Percentiles rank a stretch among this genome's conserved stretches.
phyloP scores from a whole-genome alignment of 2,113 vertebrate genomes.

The Charina bottae region DNA sequence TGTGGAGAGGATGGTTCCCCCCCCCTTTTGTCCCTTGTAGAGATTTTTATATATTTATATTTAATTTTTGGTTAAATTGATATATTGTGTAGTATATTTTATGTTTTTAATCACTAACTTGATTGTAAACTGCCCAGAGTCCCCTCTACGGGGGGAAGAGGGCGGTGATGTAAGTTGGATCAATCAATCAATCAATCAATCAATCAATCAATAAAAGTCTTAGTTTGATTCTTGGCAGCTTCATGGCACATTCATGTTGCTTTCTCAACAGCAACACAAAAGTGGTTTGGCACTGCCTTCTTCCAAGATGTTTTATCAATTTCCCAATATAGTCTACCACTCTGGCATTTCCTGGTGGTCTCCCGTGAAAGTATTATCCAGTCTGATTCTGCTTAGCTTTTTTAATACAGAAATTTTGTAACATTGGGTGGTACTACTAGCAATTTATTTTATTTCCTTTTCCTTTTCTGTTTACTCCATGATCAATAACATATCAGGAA shows the following conservation, averaged over 20 bases:
- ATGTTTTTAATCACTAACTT: too few species aligned
- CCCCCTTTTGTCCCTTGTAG: too few species aligned
- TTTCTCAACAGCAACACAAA: background rate
- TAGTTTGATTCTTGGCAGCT: background rate
- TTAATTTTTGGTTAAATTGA: too few species aligned
- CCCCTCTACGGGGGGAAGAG: too few species aligned
- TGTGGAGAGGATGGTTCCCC: too few species aligned
- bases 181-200: too few species aligned
- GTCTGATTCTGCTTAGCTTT: background rate
- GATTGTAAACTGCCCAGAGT: too few species aligned
- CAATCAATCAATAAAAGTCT: too few species aligned
- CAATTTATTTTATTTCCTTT: background rate
- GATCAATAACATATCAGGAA: background rate
- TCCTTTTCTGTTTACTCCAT: background rate
- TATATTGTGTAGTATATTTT: too few species aligned
- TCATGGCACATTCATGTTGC: background rate
- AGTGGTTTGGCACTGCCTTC: background rate
- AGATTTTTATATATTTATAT: too few species aligned
- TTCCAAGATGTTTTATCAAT: background rate
- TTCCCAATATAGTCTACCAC: background rate
- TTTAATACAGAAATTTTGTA: background rate
- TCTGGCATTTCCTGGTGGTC: background rate
- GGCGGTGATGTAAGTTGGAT: too few species aligned
- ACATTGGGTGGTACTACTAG: background rate
- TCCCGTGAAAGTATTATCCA: background rate